Conservation (phyloP, 2,113 vertebrate species). For the Pimephales promelas region DNA sequence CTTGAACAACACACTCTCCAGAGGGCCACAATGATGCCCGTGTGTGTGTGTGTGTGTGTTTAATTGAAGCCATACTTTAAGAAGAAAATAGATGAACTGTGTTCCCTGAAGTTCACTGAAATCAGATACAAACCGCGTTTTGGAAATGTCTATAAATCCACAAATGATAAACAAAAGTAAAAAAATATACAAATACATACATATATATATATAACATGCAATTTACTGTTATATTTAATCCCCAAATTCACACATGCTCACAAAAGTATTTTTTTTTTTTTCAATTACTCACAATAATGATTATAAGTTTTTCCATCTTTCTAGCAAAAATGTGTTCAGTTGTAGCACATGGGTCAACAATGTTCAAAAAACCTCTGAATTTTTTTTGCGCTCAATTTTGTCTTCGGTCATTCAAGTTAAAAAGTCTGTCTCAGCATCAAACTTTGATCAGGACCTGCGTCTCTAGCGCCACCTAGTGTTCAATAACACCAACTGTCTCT, state of each 20-base stretch:
- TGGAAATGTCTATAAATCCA: no score
- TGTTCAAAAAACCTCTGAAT: no score
- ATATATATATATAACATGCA: no score
- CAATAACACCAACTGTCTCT: not conserved
- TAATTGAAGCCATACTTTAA: not conserved
- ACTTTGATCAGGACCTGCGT: constrained; percentile 21
- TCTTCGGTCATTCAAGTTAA: constrained; percentile 41
- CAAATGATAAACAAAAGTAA: no score
- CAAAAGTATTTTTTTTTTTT: not conserved
- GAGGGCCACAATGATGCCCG: constrained; percentile 46
- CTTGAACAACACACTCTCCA: constrained; percentile 49
- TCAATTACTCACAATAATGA: not conserved
- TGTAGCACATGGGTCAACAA: no score
- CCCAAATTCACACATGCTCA: not conserved
- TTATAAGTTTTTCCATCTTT: not conserved
- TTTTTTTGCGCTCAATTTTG: not conserved
- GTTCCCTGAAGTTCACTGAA: no score
- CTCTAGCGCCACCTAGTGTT: constrained; percentile 67
- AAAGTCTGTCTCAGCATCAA: not conserved
- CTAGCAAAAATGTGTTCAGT: not conserved
- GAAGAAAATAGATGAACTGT: no score
- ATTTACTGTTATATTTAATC: not conserved
- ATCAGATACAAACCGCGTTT: no score
- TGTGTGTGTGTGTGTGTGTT: not conserved
- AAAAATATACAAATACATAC: no score